These are phyloP conservation scores for Helicoverpa assulta DNA, from an alignment of 2,888 invertebrate species.

Conservation along the genomic window DNA sequence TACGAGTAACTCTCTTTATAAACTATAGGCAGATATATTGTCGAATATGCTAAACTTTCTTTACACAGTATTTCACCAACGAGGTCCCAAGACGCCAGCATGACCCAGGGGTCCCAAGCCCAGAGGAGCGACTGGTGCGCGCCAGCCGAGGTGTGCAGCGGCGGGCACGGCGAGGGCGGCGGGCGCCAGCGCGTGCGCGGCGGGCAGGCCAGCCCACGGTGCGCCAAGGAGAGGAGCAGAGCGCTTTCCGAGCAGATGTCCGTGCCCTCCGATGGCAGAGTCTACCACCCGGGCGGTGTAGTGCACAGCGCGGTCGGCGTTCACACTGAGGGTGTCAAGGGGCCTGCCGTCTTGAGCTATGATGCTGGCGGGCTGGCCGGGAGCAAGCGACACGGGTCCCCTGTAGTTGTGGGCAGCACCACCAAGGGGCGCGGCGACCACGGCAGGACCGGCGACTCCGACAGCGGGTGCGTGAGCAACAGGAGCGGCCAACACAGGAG, in stretches of 20 bases:
- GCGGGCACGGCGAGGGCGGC: conserved; percentile 68
- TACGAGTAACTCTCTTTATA: conserved; percentile 87
- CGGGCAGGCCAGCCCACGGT: conserved; percentile 70
- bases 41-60: conserved; percentile 59
- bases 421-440: conserved; percentile 70
- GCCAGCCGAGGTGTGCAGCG: conserved; percentile 62
- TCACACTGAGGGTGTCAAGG: conserved; percentile 85
- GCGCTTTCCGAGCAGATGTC: conserved; percentile 79
- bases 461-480: conserved; percentile 61
- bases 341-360: conserved; percentile 86
- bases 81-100: conserved; percentile 64
- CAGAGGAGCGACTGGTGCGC: conserved; percentile 64
- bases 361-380: conserved; percentile 85
- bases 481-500: conserved; percentile 69
- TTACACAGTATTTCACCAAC: conserved; percentile 75
- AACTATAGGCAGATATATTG: conserved; percentile 70
- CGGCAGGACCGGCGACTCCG: conserved; percentile 71
- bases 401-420: conserved; percentile 83
- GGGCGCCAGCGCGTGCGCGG: conserved; percentile 59
- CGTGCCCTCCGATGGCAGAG: conserved; percentile 70
- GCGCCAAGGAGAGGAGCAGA: conserved; percentile 76
- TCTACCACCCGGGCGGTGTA: conserved; percentile 81
- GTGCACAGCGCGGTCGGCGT: conserved; percentile 85
- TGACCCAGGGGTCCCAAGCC: conserved; percentile 67
- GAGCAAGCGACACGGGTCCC: conserved; percentile 84